Evolutionary conservation across 2,888 invertebrate species (phyloP), one percentile per base, ranked within the genome.

Genomic region (Thumatha senex): DNA sequence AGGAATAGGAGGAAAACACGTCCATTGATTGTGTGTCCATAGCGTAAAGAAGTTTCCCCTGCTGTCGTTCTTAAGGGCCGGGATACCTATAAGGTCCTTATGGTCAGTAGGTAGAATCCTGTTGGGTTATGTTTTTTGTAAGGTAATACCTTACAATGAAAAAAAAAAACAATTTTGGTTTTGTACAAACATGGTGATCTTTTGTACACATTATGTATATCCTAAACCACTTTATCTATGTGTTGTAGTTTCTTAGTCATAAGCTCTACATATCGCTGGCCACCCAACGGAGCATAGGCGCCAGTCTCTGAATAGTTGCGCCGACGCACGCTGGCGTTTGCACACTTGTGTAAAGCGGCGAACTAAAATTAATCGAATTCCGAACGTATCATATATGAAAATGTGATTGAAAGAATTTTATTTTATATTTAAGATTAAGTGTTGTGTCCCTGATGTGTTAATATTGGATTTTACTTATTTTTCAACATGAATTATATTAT

Each of bases 401-500:
- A 63, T 66, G 56, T 65, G 62, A 62, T 53, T 54, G 42, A 7
- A 50, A 43, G 29, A 42, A 48, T 44, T 39, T 9, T 24, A 9
- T 31, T 51, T 33, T 18, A 18, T 44, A 36, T 55, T 47, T 49
- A 38, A 51, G 59, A 59, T 61, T 51, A 56, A 48, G 65, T 68
- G 65, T 60, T 48, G 54, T 67, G 62, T 41, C 53, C 48, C n/a
- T 51, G 40, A 43, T 46, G 41, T 54, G 60, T 59, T 67, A 54
- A 49, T 49, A 15, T 51, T 46, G 58, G 51, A 56, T 63, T 61
- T 44, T 43, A 46, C 38, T 33, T 40, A 48, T 48, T 44, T 35
- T 48, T 49, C 67, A 74, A 51, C 52, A 76, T 76, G 76, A 68
- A 67, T 51, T 54, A 50, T 40, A 47, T 70, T 51, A 48, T 74